A percentile compares a stretch with the other conserved stretches of the same genome.
phyloP scores from a whole-genome alignment of 2,888 invertebrate genomes.

The Drosophila percnosoma region DNA sequence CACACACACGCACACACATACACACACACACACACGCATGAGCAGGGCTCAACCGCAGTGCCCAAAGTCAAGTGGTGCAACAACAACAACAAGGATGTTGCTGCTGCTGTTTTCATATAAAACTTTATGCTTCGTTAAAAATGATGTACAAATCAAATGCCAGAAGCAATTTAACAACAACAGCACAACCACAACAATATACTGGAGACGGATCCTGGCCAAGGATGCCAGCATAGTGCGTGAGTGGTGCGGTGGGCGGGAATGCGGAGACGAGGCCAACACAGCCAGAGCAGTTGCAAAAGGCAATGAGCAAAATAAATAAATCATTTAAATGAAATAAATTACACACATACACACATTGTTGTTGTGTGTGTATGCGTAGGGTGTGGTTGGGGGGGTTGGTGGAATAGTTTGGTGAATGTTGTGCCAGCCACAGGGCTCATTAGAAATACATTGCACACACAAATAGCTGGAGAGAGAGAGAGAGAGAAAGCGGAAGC shows the following conservation, averaged over 20 bases:
- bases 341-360: slow-evolving; percentile 45
- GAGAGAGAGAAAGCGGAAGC: neutral
- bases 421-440: slow-evolving; percentile 57
- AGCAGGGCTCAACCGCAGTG: slow-evolving; percentile 33
- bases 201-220: slow-evolving; percentile 38
- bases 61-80: slow-evolving; percentile 51
- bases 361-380: slow-evolving; percentile 1
- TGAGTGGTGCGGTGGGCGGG: neutral
- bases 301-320: slow-evolving; percentile 77
- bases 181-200: slow-evolving; percentile 54
- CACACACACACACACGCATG: neutral
- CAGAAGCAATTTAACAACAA: slow-evolving; percentile 74
- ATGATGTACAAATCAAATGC: slow-evolving; percentile 80
- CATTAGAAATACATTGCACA: slow-evolving; percentile 69
- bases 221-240: slow-evolving; percentile 29
- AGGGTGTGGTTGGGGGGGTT: neutral
- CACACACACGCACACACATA: slow-evolving; percentile 2
- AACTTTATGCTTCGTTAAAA: slow-evolving; percentile 77
- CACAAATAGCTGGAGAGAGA: neutral
- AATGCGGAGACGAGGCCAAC: slow-evolving; percentile 13
- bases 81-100: slow-evolving; percentile 32
- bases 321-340: slow-evolving; percentile 79
- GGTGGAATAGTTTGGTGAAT: neutral
- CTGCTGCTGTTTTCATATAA: slow-evolving; percentile 44
- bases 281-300: slow-evolving; percentile 52